Evolutionary conservation across 2,797 vertebrate species (phyloP).

Genomic region (Cynopterus sphinx): DNA sequence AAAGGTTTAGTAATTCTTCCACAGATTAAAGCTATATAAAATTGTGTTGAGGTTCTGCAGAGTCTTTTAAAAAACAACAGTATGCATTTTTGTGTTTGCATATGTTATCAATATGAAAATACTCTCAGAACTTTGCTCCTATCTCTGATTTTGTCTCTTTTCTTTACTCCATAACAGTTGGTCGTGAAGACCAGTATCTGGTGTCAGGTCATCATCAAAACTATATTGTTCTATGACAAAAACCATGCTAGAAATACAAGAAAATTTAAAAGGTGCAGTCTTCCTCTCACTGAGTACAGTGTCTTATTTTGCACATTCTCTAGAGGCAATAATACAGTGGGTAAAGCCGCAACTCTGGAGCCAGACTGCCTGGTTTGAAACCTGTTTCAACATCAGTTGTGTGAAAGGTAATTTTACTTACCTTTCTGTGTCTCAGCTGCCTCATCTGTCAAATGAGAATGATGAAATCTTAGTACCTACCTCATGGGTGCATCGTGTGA

Average conservation of each 20-base stretch:
- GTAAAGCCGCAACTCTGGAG: not conserved
- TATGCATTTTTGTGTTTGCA: not conserved
- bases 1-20: not conserved
- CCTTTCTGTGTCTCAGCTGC: not conserved
- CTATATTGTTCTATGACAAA: not conserved
- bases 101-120: not conserved
- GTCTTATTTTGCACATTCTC: not conserved
- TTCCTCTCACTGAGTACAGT: not conserved
- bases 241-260: not conserved
- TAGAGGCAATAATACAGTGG: not conserved
- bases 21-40: not conserved
- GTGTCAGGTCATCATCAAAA: not conserved
- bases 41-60: not conserved
- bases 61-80: not conserved
- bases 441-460: not conserved
- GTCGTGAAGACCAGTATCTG: not conserved
- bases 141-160: not conserved
- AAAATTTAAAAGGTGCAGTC: not conserved
- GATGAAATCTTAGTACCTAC: not conserved
- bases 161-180: rapidly evolving
- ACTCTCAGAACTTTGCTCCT: not conserved
- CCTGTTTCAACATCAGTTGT: not conserved
- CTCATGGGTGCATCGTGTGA: not conserved
- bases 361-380: not conserved
- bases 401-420: constrained; percentile 2